Percentiles rank a stretch among this genome's conserved stretches.
These are phyloP conservation scores for Hylaea fasciaria DNA, from an alignment of 2,888 invertebrate species.

Conservation along the genomic window DNA sequence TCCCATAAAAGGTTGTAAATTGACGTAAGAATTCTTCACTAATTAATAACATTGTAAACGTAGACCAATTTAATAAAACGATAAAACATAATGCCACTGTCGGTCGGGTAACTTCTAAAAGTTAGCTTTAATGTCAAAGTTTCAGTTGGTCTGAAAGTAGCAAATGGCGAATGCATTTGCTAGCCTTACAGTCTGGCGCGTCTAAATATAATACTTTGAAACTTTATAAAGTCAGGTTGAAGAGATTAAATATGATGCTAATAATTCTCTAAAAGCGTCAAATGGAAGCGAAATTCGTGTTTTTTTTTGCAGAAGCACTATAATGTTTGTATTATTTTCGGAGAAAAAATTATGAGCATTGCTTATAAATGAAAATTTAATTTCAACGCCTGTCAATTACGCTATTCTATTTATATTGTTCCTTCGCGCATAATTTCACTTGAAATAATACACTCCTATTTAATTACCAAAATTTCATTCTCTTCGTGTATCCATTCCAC, in stretches of 20 bases:
- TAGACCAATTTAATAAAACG: slow-evolving; percentile 49
- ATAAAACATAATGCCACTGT: slow-evolving; percentile 37
- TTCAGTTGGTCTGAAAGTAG: slow-evolving; percentile 37
- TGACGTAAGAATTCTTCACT: slow-evolving; percentile 56
- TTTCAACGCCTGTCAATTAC: background rate
- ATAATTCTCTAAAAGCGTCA: too few relatives aligned
- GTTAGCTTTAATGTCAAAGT: slow-evolving; percentile 21
- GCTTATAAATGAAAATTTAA: too few relatives aligned
- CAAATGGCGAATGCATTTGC: slow-evolving; percentile 35
- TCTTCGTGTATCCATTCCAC: slow-evolving; percentile 16
- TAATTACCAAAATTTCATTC: slow-evolving; percentile 26
- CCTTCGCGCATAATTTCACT: background rate
- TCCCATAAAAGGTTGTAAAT: slow-evolving; percentile 56
- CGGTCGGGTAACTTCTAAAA: slow-evolving; percentile 17
- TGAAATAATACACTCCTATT: slow-evolving; percentile 14
- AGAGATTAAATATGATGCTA: background rate
- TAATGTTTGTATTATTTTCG: too few relatives aligned
- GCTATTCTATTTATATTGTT: too few relatives aligned
- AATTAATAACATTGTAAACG: slow-evolving; percentile 57
- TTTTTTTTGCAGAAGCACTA: slow-evolving; percentile 2
- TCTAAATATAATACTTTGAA: slow-evolving; percentile 12
- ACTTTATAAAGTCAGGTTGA: slow-evolving; percentile 9
- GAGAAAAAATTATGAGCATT: too few relatives aligned
- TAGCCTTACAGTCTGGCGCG: slow-evolving; percentile 10
- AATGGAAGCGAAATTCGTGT: too few relatives aligned